phyloP scores from a whole-genome alignment of 2,888 invertebrate species.

The Drosophila kuntzei region DNA sequence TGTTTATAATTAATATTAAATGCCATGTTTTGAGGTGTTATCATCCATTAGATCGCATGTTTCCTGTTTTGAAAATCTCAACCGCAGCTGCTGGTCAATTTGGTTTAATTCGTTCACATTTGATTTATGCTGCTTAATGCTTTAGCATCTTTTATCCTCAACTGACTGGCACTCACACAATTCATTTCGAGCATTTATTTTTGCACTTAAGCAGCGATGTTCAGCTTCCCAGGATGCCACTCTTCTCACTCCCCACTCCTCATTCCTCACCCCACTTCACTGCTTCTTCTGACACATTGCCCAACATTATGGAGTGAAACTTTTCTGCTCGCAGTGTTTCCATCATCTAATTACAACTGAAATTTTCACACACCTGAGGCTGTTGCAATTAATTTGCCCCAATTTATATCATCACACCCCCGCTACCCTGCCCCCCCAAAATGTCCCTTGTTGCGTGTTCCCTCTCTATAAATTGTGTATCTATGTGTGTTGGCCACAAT shows the following conservation, averaged over 20 bases:
- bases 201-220: conserved; percentile 45
- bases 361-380: conserved; percentile 78
- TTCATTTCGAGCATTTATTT: conserved; percentile 47
- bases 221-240: conserved; percentile 43
- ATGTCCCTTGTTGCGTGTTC: conserved; percentile 50
- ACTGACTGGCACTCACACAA: conserved; percentile 34
- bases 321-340: conserved; percentile 64
- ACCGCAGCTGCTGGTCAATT: conserved; percentile 71
- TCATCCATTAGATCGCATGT: conserved; percentile 57
- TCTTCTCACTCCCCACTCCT: neutral
- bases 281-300: conserved; percentile 44
- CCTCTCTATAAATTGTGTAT: conserved; percentile 4
- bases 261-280: neutral
- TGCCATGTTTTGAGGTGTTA: conserved; percentile 36
- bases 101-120: conserved; percentile 34
- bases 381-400: conserved; percentile 78
- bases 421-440: neutral
- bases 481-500: conserved; percentile 54
- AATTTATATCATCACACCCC: conserved; percentile 69
- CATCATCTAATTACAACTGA: conserved; percentile 76
- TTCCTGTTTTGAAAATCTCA: conserved; percentile 40
- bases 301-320: conserved; percentile 70
- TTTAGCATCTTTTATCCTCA: conserved; percentile 57
- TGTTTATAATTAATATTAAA: conserved; percentile 47
- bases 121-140: conserved; percentile 63